Conservation (phyloP, 2,797 vertebrate species). For the Acanthurus tractus region DNA sequence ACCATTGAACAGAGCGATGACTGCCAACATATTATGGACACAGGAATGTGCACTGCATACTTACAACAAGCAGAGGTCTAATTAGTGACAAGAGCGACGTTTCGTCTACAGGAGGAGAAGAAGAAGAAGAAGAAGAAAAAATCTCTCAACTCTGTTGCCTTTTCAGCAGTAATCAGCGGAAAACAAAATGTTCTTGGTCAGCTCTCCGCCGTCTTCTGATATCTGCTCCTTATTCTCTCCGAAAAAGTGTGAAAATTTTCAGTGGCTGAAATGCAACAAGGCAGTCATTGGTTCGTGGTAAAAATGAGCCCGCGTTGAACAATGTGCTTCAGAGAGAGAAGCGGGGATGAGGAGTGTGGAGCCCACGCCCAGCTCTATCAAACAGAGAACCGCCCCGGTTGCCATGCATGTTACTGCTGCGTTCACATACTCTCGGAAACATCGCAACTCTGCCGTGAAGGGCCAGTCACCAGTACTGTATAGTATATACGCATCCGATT, state of each 20-base stretch:
- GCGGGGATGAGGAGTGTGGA: slow-evolving; percentile 74
- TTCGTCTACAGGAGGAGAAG: slow-evolving; percentile 63
- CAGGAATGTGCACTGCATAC: slow-evolving; percentile 74
- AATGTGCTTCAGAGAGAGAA: slow-evolving; percentile 82
- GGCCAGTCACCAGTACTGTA: neutral
- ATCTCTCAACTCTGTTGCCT: slow-evolving; percentile 70
- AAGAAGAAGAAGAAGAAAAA: no score
- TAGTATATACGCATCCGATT: no score
- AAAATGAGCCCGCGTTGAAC: slow-evolving; percentile 78
- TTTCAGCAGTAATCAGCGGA: slow-evolving; percentile 31
- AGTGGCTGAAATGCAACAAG: slow-evolving; percentile 46
- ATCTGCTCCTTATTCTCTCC: slow-evolving; percentile 32
- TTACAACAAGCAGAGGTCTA: slow-evolving; percentile 80
- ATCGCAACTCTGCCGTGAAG: fast-evolving
- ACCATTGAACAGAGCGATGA: neutral
- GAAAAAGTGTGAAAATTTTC: slow-evolving; percentile 52
- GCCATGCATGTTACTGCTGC: slow-evolving; percentile 66
- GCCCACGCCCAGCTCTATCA: slow-evolving; percentile 86
- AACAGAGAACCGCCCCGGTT: slow-evolving; percentile 79
- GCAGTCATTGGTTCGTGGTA: slow-evolving; percentile 63
- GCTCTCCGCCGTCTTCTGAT: slow-evolving; percentile 45
- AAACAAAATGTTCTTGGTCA: slow-evolving; percentile 53
- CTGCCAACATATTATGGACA: slow-evolving; percentile 43
- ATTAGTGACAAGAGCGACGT: slow-evolving; percentile 70
- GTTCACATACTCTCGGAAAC: slow-evolving; percentile 34